Evolutionary conservation across 2,888 invertebrate genomes (phyloP).

Genomic region (Parelbella ahira): DNA sequence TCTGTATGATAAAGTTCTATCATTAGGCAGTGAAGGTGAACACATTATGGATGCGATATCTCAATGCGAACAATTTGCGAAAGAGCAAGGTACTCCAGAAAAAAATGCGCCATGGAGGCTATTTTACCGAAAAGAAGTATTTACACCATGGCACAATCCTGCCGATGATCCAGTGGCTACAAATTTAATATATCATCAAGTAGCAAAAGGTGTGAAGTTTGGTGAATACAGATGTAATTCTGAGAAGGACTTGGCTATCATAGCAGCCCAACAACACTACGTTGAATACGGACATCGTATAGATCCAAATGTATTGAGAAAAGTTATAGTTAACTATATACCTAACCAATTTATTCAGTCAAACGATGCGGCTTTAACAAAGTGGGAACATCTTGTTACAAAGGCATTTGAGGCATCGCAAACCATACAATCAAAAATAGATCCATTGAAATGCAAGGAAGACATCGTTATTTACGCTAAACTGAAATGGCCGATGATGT

Average conservation of each 20-base stretch:
- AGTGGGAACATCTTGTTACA: slow-evolving; percentile 87
- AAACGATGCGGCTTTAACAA: slow-evolving; percentile 82
- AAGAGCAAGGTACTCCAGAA: slow-evolving; percentile 92
- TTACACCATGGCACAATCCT: slow-evolving; percentile 95
- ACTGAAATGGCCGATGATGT: slow-evolving; percentile 95
- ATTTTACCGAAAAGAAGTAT: slow-evolving; percentile 93
- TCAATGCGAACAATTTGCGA: slow-evolving; percentile 97
- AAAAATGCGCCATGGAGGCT: slow-evolving; percentile 93
- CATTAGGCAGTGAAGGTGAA: slow-evolving; percentile 92
- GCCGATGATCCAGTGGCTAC: slow-evolving; percentile 89
- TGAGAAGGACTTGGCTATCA: slow-evolving; percentile 92
- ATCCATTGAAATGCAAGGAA: slow-evolving; percentile 88
- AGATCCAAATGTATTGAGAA: slow-evolving; percentile 84
- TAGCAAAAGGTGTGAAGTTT: slow-evolving; percentile 92
- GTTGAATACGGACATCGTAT: slow-evolving; percentile 87
- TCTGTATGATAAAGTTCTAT: slow-evolving; percentile 93
- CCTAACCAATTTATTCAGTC: slow-evolving; percentile 86
- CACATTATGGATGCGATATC: slow-evolving; percentile 98
- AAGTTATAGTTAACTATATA: slow-evolving; percentile 88
- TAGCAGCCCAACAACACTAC: slow-evolving; percentile 95
- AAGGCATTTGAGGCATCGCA: slow-evolving; percentile 86
- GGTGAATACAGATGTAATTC: slow-evolving; percentile 93
- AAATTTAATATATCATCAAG: slow-evolving; percentile 93
- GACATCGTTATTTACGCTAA: slow-evolving; percentile 95
- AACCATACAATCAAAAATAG: slow-evolving; percentile 84